phyloP scores from a whole-genome alignment of 37 sponge, comb jelly and placozoan genomes.

The Dysidea cf. avara region DNA sequence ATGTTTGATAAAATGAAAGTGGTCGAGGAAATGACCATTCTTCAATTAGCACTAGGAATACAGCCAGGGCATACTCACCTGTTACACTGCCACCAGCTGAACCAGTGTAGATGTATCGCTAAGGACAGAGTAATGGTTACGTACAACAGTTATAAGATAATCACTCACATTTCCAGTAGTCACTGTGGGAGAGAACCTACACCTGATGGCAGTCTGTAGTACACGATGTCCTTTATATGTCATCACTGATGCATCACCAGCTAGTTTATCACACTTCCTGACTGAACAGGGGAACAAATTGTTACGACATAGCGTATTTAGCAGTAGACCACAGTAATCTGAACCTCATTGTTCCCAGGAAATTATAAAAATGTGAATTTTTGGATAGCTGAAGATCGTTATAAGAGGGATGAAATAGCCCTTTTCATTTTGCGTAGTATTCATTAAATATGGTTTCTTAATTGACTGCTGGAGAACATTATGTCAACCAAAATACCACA shows the following conservation, averaged over 20 bases:
- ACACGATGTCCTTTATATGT: slow-evolving; percentile 91
- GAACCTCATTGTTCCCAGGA: too few species aligned
- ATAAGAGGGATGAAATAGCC: too few species aligned
- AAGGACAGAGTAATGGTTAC: not conserved
- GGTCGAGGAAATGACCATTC: not conserved
- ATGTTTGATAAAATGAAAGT: not conserved
- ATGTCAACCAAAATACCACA: too few species aligned
- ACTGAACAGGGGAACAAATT: not conserved
- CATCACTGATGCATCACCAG: slow-evolving; percentile 84
- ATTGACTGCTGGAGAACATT: too few species aligned
- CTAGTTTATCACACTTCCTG: slow-evolving; percentile 13
- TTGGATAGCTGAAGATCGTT: too few species aligned
- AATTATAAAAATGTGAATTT: too few species aligned
- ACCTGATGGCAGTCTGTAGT: slow-evolving; percentile 70
- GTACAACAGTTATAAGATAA: not conserved
- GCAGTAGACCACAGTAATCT: too few species aligned
- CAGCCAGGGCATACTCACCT: slow-evolving; percentile 24
- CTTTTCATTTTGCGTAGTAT: too few species aligned
- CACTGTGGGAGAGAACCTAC: slow-evolving; percentile 70
- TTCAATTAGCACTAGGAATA: not conserved
- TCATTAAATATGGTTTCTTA: too few species aligned
- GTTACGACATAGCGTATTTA: too few species aligned
- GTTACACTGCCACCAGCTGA: slow-evolving; percentile 57
- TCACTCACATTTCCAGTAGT: slow-evolving; percentile 78
- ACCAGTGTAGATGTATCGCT: slow-evolving; percentile 76